Conservation (phyloP, 2,888 invertebrate genomes). For the Orchestes rusci region DNA sequence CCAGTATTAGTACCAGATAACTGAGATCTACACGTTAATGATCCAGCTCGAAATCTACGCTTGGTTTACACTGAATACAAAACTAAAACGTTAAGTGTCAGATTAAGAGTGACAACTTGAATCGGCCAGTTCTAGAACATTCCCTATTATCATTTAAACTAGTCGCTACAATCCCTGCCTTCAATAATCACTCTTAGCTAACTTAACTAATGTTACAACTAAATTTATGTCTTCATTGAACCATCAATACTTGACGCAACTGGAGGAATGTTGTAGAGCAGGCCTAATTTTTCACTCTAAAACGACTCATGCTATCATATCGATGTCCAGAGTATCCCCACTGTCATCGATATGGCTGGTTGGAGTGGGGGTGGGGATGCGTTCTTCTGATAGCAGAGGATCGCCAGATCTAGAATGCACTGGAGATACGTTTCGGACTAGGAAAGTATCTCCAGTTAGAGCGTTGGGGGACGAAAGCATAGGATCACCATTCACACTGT, state of each 20-base stretch:
- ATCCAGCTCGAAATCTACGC: too few relatives aligned
- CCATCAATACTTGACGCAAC: not conserved
- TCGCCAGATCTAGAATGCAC: constrained; percentile 53
- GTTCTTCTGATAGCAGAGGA: constrained; percentile 49
- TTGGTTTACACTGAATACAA: too few relatives aligned
- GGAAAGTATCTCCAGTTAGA: constrained; percentile 55
- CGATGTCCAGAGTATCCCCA: constrained; percentile 50
- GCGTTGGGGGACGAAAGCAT: constrained; percentile 48
- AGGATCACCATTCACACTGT: constrained; percentile 43
- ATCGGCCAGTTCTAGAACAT: too few relatives aligned
- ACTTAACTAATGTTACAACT: too few relatives aligned
- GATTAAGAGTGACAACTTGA: too few relatives aligned
- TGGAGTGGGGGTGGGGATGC: constrained; percentile 45
- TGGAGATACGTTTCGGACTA: constrained; percentile 51
- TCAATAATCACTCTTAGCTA: too few relatives aligned
- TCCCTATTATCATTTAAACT: too few relatives aligned
- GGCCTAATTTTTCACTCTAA: too few relatives aligned
- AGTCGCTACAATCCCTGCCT: too few relatives aligned
- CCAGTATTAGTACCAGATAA: constrained; percentile 16
- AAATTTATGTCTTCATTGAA: too few relatives aligned
- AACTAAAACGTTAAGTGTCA: constrained; percentile 25
- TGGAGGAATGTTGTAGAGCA: constrained; percentile 17
- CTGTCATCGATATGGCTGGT: constrained; percentile 45
- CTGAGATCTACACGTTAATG: too few relatives aligned
- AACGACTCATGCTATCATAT: constrained; percentile 50